Evolutionary conservation across 2,888 invertebrate species (phyloP), one percentile per base, ranked within the genome.

Genomic region (Drosophila kanekoi): DNA sequence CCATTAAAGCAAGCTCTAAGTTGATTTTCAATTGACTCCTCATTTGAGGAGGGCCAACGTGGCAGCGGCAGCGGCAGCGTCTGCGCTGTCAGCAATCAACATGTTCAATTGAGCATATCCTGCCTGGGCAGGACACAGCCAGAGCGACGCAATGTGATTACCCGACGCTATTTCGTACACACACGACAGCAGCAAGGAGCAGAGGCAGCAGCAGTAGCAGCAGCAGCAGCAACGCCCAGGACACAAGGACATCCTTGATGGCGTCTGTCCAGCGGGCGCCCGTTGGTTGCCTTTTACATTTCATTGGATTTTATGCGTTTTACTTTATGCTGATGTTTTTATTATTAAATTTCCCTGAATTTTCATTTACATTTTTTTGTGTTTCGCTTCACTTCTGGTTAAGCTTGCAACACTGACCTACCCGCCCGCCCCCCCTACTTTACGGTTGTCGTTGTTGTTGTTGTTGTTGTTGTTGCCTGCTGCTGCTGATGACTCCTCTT

Each of bases 11-110:
- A 74, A 79, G 80, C 89, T 87, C 80, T 86, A 89, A 86, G 87
- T 89, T 89, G 86, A 86, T 86, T 86, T 86, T 87, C 86, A 89
- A 89, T 86, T 86, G 89, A 89, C 89, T 86, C 87, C 85, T 81
- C 87, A 89, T 87, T 85, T 89, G 60, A 53, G 47, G 37, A 9
- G 14, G 35, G 14, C n/a, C 65, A 51, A 14, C 16, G 18, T 44
- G 40, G 18, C 38, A n/a, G 20, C 11, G 58, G 41, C 23, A 33
- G 16, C 11, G 45, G 47, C 33, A 43, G 63, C 47, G 75, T 72
- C 69, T 70, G 67, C 66, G 73, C 81, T 87, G 84, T 81, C 89
- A 87, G 85, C 87, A 86, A 86, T 86, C 85, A 86, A 87, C 85
- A 86, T 86, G 89, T 86, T 89, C 85, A 86, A 84, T 86, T 86